phyloP scores from a whole-genome alignment of 1,140 invertebrate genomes.

The Apis cerana region DNA sequence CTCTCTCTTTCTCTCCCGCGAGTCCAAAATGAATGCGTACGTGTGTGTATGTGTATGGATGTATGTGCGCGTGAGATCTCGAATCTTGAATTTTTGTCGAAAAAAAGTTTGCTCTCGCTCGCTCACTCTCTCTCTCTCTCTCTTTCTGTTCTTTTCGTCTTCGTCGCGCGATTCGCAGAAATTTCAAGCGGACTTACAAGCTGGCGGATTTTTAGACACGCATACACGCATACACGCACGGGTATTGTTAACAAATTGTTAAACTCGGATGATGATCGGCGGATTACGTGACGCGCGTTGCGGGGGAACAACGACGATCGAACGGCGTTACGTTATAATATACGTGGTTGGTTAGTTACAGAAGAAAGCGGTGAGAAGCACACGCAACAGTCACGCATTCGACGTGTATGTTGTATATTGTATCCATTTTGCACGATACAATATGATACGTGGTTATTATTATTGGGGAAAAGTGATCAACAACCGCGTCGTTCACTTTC shows the following conservation, averaged over 20 bases:
- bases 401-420: conserved; percentile 35
- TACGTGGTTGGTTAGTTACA: conserved; percentile 24
- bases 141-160: not conserved
- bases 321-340: not conserved
- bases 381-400: conserved; percentile 57
- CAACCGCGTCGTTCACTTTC: not conserved
- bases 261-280: conserved; percentile 1
- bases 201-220: conserved; percentile 35
- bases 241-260: conserved; percentile 25
- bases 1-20: not conserved
- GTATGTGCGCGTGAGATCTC: too few species aligned
- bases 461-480: not conserved
- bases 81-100: too few species aligned
- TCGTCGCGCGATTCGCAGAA: not conserved
- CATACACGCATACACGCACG: conserved; percentile 22
- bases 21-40: not conserved
- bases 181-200: conserved; percentile 51
- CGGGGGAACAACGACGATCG: conserved; percentile 10
- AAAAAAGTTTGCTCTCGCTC: not conserved
- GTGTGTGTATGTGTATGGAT: not conserved
- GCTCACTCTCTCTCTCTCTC: too few species aligned
- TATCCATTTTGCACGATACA: conserved; percentile 64
- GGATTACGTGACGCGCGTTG: not conserved
- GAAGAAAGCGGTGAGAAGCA: conserved; percentile 65
- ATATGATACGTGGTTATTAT: conserved; percentile 34